Conservation (phyloP, 2,888 invertebrate genomes). For the Germaria angustata region DNA sequence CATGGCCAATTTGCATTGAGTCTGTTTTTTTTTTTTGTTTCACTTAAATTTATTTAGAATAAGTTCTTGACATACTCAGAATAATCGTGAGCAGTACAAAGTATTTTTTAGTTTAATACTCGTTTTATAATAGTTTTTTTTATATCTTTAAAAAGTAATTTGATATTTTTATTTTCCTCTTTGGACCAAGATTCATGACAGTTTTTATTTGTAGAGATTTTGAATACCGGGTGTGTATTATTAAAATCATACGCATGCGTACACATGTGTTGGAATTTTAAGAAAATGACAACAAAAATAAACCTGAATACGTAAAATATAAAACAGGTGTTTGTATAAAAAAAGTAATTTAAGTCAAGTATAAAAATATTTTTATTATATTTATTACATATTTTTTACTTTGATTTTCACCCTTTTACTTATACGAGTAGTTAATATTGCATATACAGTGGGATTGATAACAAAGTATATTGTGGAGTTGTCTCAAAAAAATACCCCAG, state of each 20-base stretch:
- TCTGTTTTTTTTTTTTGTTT: conserved; percentile 10
- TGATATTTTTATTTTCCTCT: conserved; percentile 38
- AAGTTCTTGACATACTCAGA: conserved; percentile 61
- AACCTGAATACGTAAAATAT: conserved; percentile 8
- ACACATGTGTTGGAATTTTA: conserved; percentile 22
- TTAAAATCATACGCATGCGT: conserved; percentile 43
- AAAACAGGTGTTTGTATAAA: conserved; percentile 50
- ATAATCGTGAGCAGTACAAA: conserved; percentile 15
- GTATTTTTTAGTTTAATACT: not conserved
- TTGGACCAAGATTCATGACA: conserved; percentile 21
- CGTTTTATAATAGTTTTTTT: not conserved
- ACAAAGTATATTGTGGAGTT: no score
- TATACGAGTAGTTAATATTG: not conserved
- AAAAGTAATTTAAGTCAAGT: conserved; percentile 63
- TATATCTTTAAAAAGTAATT: conserved; percentile 25
- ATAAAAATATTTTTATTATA: conserved; percentile 41
- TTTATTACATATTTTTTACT: conserved; percentile 9
- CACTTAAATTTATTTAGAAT: conserved; percentile 18
- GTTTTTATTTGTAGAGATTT: conserved; percentile 10
- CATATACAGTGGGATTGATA: not conserved
- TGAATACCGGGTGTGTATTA: conserved; percentile 27
- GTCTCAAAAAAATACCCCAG: no score
- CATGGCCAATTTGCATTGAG: conserved; percentile 30
- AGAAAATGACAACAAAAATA: not conserved
- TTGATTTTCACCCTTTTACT: not conserved